Evolutionary conservation across 2,888 invertebrate species (phyloP).

Genomic region (Cosmia pyralina): DNA sequence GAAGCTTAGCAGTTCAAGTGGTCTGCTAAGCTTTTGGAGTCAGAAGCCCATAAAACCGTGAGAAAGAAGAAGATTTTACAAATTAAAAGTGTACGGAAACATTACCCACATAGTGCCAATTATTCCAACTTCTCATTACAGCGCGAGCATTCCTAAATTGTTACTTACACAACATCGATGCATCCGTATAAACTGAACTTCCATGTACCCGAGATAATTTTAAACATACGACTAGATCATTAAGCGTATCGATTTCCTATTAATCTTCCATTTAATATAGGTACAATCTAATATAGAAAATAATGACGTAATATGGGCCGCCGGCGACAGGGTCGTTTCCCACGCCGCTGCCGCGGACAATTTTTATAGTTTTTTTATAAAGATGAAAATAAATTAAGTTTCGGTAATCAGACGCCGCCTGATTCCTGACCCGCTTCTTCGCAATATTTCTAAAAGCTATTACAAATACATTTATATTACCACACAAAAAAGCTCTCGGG

Average conservation of each 20-base stretch:
- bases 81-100: not conserved
- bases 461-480: slow-evolving; percentile 90
- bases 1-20: not conserved
- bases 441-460: slow-evolving; percentile 90
- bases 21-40: too few species aligned
- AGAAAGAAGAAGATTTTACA: slow-evolving; percentile 24
- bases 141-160: slow-evolving; percentile 27
- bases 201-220: slow-evolving; percentile 63
- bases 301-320: slow-evolving; percentile 90
- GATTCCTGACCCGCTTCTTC: slow-evolving; percentile 87
- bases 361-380: slow-evolving; percentile 82
- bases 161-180: slow-evolving; percentile 17
- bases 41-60: slow-evolving; percentile 10
- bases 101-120: slow-evolving; percentile 3
- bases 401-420: slow-evolving; percentile 88
- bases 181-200: slow-evolving; percentile 40
- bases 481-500: slow-evolving; percentile 89
- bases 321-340: slow-evolving; percentile 89
- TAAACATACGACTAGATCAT: slow-evolving; percentile 76
- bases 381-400: slow-evolving; percentile 89
- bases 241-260: slow-evolving; percentile 87
- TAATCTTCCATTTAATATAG: slow-evolving; percentile 88
- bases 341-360: slow-evolving; percentile 87
- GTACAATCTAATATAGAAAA: slow-evolving; percentile 90
- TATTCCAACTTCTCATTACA: slow-evolving; percentile 43